Evolutionary conservation across 2,113 vertebrate species (phyloP), one percentile per base, ranked within the genome.

Genomic region (Coregonus clupeaformis): DNA sequence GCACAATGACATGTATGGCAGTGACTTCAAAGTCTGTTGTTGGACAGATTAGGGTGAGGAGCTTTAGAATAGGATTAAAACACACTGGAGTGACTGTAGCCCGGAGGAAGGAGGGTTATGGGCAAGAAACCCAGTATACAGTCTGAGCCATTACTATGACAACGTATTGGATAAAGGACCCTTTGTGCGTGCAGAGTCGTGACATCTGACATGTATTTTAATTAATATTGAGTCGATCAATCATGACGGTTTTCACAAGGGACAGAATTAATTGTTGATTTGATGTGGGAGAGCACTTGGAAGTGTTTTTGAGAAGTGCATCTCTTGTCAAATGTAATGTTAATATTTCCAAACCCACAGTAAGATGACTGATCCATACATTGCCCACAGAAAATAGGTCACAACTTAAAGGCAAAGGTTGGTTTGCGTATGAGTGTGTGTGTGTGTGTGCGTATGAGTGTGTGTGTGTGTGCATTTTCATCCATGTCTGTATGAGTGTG

Each of bases 381-480:
- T 5, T 13, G 16, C 49, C 49, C 49, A 55, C 49, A 55, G 49
- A 55, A 16, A 20, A 55, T 20, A 55, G 60, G 32, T 68, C 4
- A 18, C 1, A 1, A 68, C 20, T 20, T 70, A 29, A 12, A 16
- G 14, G 24, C n/a, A 71, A 20, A 63, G 16, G 7, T 11, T 20
- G 22, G 42, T 65, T 69, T 68, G 45, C 22, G 22, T 32, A 30
- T 68, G 64, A 24, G 32, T 69, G 32, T 59, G 52, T 45, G 63
- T 60, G 59, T 63, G 76, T 71, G 47, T 59, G 74, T 60, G 68
- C 9, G 71, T 11, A n/a, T 12, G 65, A 52, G 70, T 30, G 73
- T 79, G 67, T 77, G 77, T 88, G 91, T 91, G 91, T 76, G 79
- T 81, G 77, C 81, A 66, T 2, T 2, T 27, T 1, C 2, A n/a